phyloP scores from a whole-genome alignment of 2,888 invertebrate genomes.

The Rhorus exstirpatorius region DNA sequence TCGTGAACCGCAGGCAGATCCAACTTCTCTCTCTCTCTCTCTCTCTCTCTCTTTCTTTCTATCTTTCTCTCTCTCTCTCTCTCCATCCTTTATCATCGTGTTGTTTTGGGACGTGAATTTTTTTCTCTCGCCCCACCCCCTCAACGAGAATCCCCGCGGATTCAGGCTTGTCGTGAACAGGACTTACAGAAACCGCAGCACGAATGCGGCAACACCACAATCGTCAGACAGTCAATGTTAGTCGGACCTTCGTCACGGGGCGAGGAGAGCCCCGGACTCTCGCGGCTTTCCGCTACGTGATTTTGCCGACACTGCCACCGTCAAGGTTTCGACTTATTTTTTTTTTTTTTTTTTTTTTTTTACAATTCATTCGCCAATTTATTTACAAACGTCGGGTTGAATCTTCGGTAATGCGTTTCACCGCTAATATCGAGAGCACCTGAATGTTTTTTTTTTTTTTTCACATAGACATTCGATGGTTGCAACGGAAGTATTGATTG shows the following conservation, averaged over 20 bases:
- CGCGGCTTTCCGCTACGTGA: constrained; percentile 50
- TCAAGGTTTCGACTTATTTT: constrained; percentile 42
- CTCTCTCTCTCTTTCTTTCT: too few relatives aligned
- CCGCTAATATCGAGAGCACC: background rate
- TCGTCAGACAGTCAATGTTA: constrained; percentile 46
- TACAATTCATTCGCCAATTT: constrained; percentile 27
- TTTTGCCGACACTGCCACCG: constrained; percentile 34
- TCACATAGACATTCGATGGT: background rate
- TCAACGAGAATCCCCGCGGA: background rate
- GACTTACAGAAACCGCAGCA: constrained; percentile 47
- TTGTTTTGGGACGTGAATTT: background rate
- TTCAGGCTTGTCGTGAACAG: constrained; percentile 2
- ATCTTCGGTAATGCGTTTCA: background rate
- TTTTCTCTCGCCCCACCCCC: background rate
- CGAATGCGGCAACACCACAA: constrained; percentile 30
- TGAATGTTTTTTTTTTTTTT: background rate
- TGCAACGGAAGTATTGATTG: too few relatives aligned
- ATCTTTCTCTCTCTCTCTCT: too few relatives aligned
- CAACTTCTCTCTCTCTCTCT: background rate
- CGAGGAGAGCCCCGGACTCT: constrained; percentile 46
- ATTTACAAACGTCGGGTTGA: constrained; percentile 18
- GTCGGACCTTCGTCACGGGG: constrained; percentile 58
- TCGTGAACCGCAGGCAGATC: constrained; percentile 19
- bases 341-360: background rate
- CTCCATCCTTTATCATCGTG: too few relatives aligned